Conservation (phyloP, 2,113 vertebrate species). For the Mus spicilegus region DNA sequence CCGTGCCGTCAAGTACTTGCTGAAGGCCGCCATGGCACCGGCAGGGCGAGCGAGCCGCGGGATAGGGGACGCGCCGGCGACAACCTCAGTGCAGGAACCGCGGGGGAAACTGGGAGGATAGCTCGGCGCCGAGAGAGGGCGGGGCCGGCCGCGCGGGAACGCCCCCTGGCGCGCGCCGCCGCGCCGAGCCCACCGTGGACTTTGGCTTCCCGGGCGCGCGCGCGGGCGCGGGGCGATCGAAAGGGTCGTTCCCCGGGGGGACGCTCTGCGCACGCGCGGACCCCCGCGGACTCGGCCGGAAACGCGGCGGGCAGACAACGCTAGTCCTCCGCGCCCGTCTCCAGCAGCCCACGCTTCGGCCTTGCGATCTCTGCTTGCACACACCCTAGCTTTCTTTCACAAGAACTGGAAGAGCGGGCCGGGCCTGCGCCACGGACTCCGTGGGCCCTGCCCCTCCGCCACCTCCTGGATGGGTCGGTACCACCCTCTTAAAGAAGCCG, state of each 20-base stretch:
- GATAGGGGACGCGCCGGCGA: neutral
- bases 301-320: rapidly evolving
- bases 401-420: slow-evolving; percentile 66
- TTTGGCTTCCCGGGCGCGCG: neutral
- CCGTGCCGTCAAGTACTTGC: slow-evolving; percentile 93
- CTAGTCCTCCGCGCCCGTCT: rapidly evolving
- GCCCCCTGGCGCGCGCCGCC: slow-evolving; percentile 62
- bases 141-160: neutral
- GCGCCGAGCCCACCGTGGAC: neutral
- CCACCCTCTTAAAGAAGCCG: slow-evolving; percentile 75
- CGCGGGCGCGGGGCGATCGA: neutral
- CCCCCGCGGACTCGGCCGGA: neutral
- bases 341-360: too few species aligned
- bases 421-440: neutral
- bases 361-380: rapidly evolving
- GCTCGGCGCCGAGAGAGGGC: neutral
- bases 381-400: neutral
- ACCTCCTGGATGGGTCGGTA: neutral
- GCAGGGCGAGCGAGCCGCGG: neutral
- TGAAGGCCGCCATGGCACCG: slow-evolving; percentile 92
- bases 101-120: slow-evolving; percentile 80
- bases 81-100: slow-evolving; percentile 63
- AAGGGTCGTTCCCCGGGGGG: neutral
- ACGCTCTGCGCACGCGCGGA: slow-evolving; percentile 64
- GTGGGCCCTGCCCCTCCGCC: neutral